Evolutionary conservation across 2,888 invertebrate species (phyloP).

Genomic region (Amblyteles armatorius): DNA sequence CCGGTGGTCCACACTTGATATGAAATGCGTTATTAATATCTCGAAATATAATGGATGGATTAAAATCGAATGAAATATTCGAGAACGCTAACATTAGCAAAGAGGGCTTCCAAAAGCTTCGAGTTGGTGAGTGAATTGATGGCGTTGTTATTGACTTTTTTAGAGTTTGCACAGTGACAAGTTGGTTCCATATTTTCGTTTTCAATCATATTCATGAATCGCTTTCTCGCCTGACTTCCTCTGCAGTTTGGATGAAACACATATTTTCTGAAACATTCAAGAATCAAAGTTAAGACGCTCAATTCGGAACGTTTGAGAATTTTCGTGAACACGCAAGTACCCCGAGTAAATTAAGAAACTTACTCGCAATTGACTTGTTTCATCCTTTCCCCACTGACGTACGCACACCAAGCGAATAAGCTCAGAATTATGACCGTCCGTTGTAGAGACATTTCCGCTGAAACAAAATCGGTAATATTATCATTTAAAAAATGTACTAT

Average conservation of each 20-base stretch:
- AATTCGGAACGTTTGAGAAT: background rate
- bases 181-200: constrained; percentile 63
- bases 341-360: constrained; percentile 56
- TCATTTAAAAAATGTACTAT: constrained; percentile 4
- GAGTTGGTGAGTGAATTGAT: constrained; percentile 54
- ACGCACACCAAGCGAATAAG: constrained; percentile 73
- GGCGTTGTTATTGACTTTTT: constrained; percentile 43
- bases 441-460: constrained; percentile 74
- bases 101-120: constrained; percentile 66
- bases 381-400: constrained; percentile 61
- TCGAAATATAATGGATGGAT: background rate
- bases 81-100: constrained; percentile 62
- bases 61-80: background rate
- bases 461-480: constrained; percentile 61
- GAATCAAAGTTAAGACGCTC: background rate
- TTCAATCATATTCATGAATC: constrained; percentile 68
- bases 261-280: constrained; percentile 66
- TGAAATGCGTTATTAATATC: background rate
- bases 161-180: constrained; percentile 60
- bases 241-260: constrained; percentile 75
- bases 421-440: constrained; percentile 73
- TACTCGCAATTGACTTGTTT: constrained; percentile 75
- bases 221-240: constrained; percentile 75
- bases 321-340: background rate
- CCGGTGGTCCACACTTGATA: background rate